A percentile compares a stretch with the other conserved stretches of the same genome.
These are phyloP conservation scores for Eilema sororculum DNA, from an alignment of 2,888 invertebrate species.

Conservation along the genomic window DNA sequence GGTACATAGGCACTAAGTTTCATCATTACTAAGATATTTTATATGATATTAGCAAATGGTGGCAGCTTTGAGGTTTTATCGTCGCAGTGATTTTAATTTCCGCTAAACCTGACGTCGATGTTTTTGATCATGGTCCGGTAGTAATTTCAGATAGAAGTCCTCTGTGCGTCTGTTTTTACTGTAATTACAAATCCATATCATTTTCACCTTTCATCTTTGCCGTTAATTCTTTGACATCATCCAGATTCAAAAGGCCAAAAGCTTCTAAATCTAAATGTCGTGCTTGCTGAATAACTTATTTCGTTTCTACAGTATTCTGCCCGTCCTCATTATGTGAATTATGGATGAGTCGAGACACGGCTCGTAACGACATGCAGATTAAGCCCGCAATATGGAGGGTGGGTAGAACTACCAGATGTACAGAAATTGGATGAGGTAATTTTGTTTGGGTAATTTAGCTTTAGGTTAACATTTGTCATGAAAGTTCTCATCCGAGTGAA, in stretches of 20 bases:
- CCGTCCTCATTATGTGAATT: conserved; percentile 82
- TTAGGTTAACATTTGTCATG: conserved; percentile 29
- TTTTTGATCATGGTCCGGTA: background rate
- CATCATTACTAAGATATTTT: background rate
- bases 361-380: conserved; percentile 83
- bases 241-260: conserved; percentile 17
- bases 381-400: conserved; percentile 68
- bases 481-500: conserved; percentile 21
- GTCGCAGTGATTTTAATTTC: background rate
- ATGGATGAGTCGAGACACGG: conserved; percentile 81
- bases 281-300: conserved; percentile 50
- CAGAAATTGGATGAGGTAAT: conserved; percentile 63
- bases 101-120: background rate
- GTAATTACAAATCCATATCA: background rate
- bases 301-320: conserved; percentile 57
- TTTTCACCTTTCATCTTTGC: background rate
- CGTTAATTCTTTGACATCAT: background rate
- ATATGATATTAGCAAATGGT: background rate
- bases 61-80: background rate
- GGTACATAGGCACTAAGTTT: background rate
- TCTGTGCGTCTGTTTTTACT: background rate
- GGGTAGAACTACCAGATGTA: conserved; percentile 36
- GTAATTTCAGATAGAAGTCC: background rate
- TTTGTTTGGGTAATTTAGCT: conserved; percentile 35
- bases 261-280: conserved; percentile 36